These are phyloP conservation scores for Lophura nycthemera DNA, from an alignment of 2,113 vertebrate genomes.

Conservation along the genomic window DNA sequence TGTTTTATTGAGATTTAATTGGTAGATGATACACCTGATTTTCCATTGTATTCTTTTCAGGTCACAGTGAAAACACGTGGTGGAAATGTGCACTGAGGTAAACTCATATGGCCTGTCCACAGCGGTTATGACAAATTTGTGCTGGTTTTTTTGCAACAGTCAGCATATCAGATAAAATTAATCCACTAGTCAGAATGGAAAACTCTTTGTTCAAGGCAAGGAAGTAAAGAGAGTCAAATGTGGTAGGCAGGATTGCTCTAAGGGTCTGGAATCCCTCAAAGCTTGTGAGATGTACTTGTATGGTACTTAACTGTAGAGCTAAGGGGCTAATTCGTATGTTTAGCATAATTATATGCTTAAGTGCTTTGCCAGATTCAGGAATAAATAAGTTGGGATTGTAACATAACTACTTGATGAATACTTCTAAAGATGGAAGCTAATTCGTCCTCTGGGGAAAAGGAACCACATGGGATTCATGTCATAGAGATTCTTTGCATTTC, in stretches of 20 bases:
- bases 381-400: slow-evolving; percentile 30
- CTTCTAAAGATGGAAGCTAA: background rate
- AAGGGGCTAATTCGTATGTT: background rate
- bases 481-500: background rate
- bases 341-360: slow-evolving; percentile 6
- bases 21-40: background rate
- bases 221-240: background rate
- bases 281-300: background rate
- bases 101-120: background rate
- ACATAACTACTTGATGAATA: background rate
- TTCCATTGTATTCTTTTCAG: background rate
- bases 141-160: background rate
- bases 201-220: background rate
- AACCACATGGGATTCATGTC: background rate
- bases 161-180: background rate
- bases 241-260: background rate
- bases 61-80: background rate
- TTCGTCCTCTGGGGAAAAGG: slow-evolving; percentile 1
- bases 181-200: background rate
- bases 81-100: background rate
- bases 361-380: background rate
- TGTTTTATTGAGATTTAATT: slow-evolving; percentile 19
- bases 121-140: background rate
- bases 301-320: slow-evolving; percentile 4
- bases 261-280: background rate